phyloP scores from a whole-genome alignment of 2,888 invertebrate genomes.

The Apamea crenata region DNA sequence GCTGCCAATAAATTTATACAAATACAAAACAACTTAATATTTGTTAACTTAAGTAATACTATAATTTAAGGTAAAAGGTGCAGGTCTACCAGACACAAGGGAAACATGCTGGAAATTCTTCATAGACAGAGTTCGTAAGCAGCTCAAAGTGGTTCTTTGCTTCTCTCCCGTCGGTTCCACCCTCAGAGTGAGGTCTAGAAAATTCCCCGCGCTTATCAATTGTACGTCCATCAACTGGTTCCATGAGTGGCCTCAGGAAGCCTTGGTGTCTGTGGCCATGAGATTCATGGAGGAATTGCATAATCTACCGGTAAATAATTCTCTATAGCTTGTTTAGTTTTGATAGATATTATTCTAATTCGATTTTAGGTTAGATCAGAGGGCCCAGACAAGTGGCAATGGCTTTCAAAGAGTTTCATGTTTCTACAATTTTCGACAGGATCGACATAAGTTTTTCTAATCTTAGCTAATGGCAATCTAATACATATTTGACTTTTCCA shows the following conservation, averaged over 20 bases:
- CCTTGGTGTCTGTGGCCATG: conserved; percentile 97
- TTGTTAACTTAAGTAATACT: no score
- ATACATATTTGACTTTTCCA: neutral
- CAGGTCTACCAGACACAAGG: conserved; percentile 97
- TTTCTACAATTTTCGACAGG: neutral
- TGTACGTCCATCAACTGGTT: conserved; percentile 99
- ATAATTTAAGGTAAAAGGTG: conserved; percentile 92
- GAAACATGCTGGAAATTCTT: conserved; percentile 99
- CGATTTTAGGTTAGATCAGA: neutral
- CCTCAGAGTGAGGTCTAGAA: conserved; percentile 96
- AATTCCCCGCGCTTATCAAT: conserved; percentile 98
- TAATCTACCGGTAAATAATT: conserved; percentile 92
- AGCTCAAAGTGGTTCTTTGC: conserved; percentile 97
- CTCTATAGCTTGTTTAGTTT: neutral
- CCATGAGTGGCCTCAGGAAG: conserved; percentile 99
- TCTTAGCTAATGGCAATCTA: neutral
- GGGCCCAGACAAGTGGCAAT: neutral
- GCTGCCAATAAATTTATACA: neutral
- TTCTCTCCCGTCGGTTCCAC: conserved; percentile 99
- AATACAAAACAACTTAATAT: neutral
- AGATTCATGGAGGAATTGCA: conserved; percentile 95
- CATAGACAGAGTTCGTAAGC: conserved; percentile 97
- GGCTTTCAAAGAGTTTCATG: neutral
- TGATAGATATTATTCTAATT: neutral
- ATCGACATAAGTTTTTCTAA: neutral